Base-by-base conservation (phyloP, 2,113 vertebrate species). In the Anarrhichthys ocellatus region DNA sequence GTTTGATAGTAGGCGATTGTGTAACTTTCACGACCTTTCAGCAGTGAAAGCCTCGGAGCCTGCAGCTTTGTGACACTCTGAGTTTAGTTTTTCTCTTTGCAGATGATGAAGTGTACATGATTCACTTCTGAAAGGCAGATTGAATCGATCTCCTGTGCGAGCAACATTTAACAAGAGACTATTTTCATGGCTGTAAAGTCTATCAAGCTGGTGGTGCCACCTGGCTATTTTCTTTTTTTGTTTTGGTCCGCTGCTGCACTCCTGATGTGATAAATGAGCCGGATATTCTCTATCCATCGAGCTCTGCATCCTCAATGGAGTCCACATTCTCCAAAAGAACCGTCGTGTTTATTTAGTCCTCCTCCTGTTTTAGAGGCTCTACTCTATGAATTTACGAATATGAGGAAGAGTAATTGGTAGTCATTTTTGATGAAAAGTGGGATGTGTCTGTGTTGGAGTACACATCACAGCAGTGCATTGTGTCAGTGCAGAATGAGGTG, bases 401-500 rank as follows among this genome's bases (percentile, higher is more conserved):
- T 67, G 71, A 73, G 29, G 62, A 73, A 36, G 72, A 67, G 34
- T 76, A 24, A 29, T 38, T 77, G 44, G 66, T 66, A 24, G 72
- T 92, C n/a, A 74, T 76, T 87, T 86, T 71, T 78, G 59, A 65
- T 78, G 73, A 78, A 69, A 81, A 80, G 76, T 73, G 67, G 68
- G 65, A 68, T 78, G 27, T 59, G n/a, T 71, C 48, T 59, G 42
- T 58, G 73, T 81, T 83, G 68, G 78, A 77, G 64, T 70, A 48
- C 77, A 80, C 87, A 88, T 90, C 87, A 88, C 75, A 85, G 83
- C 10, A 4, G 63, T 4, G 65, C 71, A 76, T 85, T 87, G 85
- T 89, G 84, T 84, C 85, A 85, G 27, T 73, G 75, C 90, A 84
- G 83, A 13, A 92, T 80, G 84, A 94, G 87, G 77, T 78, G 42